These are phyloP conservation scores for Phoenoteleia sp. DNA, from an alignment of 2,888 invertebrate species.

Conservation along the genomic window DNA sequence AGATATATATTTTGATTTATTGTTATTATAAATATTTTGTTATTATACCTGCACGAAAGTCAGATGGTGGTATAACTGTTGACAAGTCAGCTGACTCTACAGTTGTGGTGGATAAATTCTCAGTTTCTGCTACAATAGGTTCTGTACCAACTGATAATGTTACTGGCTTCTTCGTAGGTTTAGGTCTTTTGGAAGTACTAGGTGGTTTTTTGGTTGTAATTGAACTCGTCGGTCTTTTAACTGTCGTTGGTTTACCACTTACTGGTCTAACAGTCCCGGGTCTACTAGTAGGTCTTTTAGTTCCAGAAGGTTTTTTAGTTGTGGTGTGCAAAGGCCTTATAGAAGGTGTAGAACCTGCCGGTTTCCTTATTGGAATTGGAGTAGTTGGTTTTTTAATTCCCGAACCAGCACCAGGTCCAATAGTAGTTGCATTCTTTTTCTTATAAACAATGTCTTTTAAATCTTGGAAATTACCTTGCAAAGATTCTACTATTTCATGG, in stretches of 20 bases:
- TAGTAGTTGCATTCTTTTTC: slow-evolving; percentile 84
- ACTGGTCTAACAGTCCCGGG: slow-evolving; percentile 83
- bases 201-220: slow-evolving; percentile 78
- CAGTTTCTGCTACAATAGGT: slow-evolving; percentile 65
- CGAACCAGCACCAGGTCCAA: slow-evolving; percentile 76
- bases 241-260: slow-evolving; percentile 81
- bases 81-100: slow-evolving; percentile 56
- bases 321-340: slow-evolving; percentile 15
- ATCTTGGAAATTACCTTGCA: slow-evolving; percentile 94
- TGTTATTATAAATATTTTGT: no score
- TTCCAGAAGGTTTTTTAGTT: slow-evolving; percentile 44
- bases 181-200: slow-evolving; percentile 80
- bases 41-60: slow-evolving; percentile 81
- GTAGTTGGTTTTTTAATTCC: slow-evolving; percentile 79
- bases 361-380: slow-evolving; percentile 81
- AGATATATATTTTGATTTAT: no score
- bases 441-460: slow-evolving; percentile 92
- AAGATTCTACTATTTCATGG: slow-evolving; percentile 93
- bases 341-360: slow-evolving; percentile 76
- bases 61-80: slow-evolving; percentile 83
- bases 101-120: slow-evolving; percentile 38
- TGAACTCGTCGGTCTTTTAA: slow-evolving; percentile 86
- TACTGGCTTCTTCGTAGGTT: slow-evolving; percentile 86
- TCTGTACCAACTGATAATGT: slow-evolving; percentile 77
- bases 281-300: slow-evolving; percentile 78